Percentiles rank a stretch among this genome's conserved stretches.
These are phyloP conservation scores for Notoglanidium macrostoma DNA, from an alignment of 2,797 vertebrate species.

Conservation along the genomic window DNA sequence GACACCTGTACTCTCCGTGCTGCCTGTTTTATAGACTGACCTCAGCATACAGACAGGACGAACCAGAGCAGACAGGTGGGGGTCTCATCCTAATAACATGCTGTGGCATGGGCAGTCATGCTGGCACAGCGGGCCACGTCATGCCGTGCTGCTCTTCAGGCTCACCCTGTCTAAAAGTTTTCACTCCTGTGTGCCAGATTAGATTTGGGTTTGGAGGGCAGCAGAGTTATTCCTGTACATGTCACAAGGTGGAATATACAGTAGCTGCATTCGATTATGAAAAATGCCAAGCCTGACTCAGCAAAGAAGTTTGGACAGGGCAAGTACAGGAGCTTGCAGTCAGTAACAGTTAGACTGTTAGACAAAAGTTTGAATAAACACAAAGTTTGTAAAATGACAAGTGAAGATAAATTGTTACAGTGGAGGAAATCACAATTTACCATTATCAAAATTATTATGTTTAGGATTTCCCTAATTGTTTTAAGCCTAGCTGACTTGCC, in stretches of 20 bases:
- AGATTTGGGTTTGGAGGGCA: constrained; percentile 4
- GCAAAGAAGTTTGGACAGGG: constrained; percentile 15
- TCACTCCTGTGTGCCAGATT: constrained; percentile 27
- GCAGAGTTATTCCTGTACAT: constrained; percentile 12
- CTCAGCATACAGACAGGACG: constrained; percentile 54
- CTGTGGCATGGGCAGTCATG: constrained; percentile 4
- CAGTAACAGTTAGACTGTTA: background rate
- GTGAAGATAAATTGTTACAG: background rate
- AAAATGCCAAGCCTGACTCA: background rate
- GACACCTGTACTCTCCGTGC: constrained; percentile 17
- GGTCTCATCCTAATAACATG: constrained; percentile 20
- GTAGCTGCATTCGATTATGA: background rate
- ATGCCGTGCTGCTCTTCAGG: constrained; percentile 46
- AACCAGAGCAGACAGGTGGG: constrained; percentile 13
- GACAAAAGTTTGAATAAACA: background rate
- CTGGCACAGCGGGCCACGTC: constrained; percentile 23
- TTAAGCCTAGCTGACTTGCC: background rate
- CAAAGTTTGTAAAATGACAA: background rate
- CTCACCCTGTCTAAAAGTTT: constrained; percentile 41
- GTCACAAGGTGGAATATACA: constrained; percentile 19
- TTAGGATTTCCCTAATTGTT: background rate
- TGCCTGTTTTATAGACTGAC: constrained; percentile 45
- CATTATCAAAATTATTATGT: background rate
- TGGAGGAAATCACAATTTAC: background rate
- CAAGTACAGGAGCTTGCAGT: background rate